These are phyloP conservation scores for Kryphioiulus occultus DNA, from an alignment of 2,888 invertebrate species.

Conservation along the genomic window DNA sequence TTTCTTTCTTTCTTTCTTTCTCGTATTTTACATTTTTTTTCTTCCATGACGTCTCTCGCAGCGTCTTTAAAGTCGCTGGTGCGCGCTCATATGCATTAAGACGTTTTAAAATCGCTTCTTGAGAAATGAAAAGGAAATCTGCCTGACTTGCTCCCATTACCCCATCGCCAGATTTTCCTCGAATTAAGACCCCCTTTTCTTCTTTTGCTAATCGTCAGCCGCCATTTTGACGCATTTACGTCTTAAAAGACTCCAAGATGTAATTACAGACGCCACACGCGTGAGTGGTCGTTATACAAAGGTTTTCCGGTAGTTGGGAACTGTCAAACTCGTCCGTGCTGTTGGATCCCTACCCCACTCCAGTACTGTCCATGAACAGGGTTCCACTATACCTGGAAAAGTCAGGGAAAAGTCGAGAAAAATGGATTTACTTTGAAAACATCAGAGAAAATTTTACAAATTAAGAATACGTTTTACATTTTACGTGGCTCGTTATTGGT, in stretches of 20 bases:
- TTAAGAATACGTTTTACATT: no score
- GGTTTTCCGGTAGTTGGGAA: no score
- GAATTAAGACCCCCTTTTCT: background rate
- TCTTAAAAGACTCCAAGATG: background rate
- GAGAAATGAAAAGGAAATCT: slow-evolving; percentile 40
- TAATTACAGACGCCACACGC: background rate
- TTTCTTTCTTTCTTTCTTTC: background rate
- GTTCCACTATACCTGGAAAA: no score
- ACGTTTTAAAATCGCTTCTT: slow-evolving; percentile 38
- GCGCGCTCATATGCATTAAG: slow-evolving; percentile 35
- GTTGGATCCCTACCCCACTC: no score
- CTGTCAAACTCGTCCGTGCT: no score
- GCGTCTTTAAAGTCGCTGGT: slow-evolving; percentile 33
- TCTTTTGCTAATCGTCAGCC: background rate
- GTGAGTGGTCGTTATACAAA: no score
- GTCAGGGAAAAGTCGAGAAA: no score
- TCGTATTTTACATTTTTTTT: background rate
- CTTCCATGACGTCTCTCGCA: background rate
- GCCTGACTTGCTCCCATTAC: slow-evolving; percentile 38
- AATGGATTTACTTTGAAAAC: no score
- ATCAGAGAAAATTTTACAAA: no score
- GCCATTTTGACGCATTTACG: background rate
- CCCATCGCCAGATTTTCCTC: slow-evolving; percentile 40
- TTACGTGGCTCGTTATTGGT: no score
- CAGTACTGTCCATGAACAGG: no score